Evolutionary conservation across 2,113 vertebrate species (phyloP), one percentile per base, ranked within the genome.

Genomic region (zebrafish (Danio rerio)): DNA sequence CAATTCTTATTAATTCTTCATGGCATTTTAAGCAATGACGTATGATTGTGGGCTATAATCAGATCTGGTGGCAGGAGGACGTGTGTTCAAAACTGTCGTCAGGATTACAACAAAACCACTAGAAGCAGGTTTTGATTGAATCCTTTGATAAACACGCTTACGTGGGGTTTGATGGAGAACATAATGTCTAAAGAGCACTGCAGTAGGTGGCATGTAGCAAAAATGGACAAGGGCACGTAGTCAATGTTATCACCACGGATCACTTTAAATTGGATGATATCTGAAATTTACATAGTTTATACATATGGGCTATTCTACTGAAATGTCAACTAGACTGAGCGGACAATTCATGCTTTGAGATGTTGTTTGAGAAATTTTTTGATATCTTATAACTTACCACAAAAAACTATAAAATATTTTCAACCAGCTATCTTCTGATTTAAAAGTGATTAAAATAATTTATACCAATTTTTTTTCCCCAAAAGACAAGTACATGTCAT

Each of bases 21-120:
- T 80, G 71, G 43, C 63, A 69, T 86, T 69, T 71, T 80, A 20
- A 70, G 58, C 72, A 20, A 8, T 83, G 62, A 77, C 73, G 18
- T 68, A 9, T 56, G 49, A 80, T 58, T 65, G 61, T 21, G 72
- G 76, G 66, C 42, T 31, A 2, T 43, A 40, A 50, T 11, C 53
- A 13, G 65, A 71, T 72, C 55, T 18, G 55, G 49, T 61, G 20
- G 5, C 21, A 13, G 5, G 18, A 13, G 78, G 52, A 75, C 49
- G 56, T 80, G 77, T 72, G 56, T 40, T 40, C 15, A 71, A 71
- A 40, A 20, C 21, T 71, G 84, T 80, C n/a, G 45, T 40, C 47
- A 58, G 31, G 52, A 40, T 80, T 52, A 75, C 63, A 58, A 4
- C n/a, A 15, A 12, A 20, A n/a, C 78, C 63, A 5, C 12, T 13